Evolutionary conservation across 2,888 invertebrate species (phyloP).

Genomic region (Chelonus formosanus): DNA sequence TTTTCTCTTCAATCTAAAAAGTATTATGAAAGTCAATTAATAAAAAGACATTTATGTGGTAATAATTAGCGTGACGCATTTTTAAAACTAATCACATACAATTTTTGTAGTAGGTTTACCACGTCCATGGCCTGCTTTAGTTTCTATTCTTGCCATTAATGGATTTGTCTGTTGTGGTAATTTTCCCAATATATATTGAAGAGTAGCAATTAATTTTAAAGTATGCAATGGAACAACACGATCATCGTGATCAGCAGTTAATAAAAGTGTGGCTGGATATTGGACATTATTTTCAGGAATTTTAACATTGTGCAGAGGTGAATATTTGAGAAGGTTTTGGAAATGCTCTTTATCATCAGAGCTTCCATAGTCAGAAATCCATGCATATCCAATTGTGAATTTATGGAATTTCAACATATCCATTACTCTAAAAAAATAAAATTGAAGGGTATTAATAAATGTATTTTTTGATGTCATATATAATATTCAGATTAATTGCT

Average conservation of each 20-base stretch:
- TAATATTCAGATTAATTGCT: too few relatives aligned
- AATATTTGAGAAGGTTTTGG: constrained; percentile 83
- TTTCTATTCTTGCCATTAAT: constrained; percentile 88
- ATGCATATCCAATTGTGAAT: constrained; percentile 97
- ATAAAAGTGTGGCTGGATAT: constrained; percentile 90
- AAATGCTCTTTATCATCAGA: constrained; percentile 89
- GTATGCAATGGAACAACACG: constrained; percentile 98
- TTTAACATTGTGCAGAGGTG: constrained; percentile 90
- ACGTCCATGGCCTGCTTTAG: constrained; percentile 95
- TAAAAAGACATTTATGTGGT: too few relatives aligned
- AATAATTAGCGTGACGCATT: too few relatives aligned
- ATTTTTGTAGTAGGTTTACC: constrained; percentile 96
- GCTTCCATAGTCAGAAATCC: constrained; percentile 96
- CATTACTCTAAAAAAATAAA: constrained; percentile 77
- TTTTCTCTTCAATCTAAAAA: constrained; percentile 86
- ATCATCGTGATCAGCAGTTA: constrained; percentile 99
- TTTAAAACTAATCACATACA: constrained; percentile 67
- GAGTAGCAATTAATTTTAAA: constrained; percentile 90
- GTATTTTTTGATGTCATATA: too few relatives aligned
- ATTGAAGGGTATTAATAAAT: too few relatives aligned
- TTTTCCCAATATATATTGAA: constrained; percentile 79
- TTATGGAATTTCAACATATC: constrained; percentile 98
- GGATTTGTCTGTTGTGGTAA: constrained; percentile 80
- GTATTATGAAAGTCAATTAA: too few relatives aligned
- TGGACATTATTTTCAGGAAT: constrained; percentile 73